Percentiles rank a stretch among this genome's conserved stretches.
Conservation (phyloP, 2,113 vertebrate genomes). For the Centropristis striata region DNA sequence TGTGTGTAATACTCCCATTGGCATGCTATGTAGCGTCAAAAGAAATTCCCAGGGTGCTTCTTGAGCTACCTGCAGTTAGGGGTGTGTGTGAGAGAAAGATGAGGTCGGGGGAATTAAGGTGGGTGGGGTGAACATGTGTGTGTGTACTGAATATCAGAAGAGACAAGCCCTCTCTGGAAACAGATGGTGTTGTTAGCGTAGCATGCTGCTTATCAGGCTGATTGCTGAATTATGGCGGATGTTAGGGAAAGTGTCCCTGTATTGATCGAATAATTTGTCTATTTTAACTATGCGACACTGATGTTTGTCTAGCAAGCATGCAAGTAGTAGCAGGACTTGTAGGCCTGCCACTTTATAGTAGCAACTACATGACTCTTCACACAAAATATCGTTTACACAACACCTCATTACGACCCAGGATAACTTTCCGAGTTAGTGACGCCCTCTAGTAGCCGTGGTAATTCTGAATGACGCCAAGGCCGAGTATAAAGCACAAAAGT, state of each 20-base stretch:
- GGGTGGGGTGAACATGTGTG: background rate
- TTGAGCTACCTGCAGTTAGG: conserved; percentile 49
- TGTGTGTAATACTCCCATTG: conserved; percentile 25
- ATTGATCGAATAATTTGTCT: background rate
- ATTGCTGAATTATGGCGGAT: conserved; percentile 27
- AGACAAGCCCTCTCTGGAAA: conserved; percentile 31
- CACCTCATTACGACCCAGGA: no score
- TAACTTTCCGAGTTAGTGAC: no score
- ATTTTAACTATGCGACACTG: background rate
- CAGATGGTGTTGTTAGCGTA: conserved; percentile 49
- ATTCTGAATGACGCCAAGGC: no score
- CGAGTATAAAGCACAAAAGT: no score
- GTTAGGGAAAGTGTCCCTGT: background rate
- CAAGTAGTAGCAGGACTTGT: background rate
- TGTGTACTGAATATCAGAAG: conserved; percentile 16
- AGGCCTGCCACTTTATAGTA: background rate
- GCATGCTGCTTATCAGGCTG: conserved; percentile 17
- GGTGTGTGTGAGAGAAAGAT: conserved; percentile 25
- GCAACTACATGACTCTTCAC: background rate
- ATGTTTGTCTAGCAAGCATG: background rate
- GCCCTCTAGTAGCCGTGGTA: no score
- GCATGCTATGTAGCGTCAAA: conserved; percentile 27
- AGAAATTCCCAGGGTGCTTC: conserved; percentile 46
- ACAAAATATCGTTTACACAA: no score
- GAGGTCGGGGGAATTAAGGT: conserved; percentile 17